phyloP scores from a whole-genome alignment of 2,888 invertebrate genomes.

The Tinea semifulvella region DNA sequence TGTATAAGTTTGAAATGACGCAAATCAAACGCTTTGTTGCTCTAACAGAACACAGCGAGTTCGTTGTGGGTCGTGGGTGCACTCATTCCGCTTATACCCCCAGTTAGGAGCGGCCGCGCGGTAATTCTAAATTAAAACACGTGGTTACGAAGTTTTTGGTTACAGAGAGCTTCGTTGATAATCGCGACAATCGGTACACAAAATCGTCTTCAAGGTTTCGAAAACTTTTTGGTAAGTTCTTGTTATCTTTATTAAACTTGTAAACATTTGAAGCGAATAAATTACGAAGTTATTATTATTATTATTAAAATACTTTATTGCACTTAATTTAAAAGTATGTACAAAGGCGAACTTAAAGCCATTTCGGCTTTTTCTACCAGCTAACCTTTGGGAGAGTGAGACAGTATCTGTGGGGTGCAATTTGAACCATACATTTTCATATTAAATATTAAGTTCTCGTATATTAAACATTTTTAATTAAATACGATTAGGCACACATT shows the following conservation, averaged over 20 bases:
- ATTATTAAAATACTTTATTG: too few species aligned
- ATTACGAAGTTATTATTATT: too few species aligned
- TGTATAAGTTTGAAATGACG: conserved; percentile 1
- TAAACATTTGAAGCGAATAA: not conserved
- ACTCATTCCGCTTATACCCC: conserved; percentile 5
- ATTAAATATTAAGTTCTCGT: not conserved
- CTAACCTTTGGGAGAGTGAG: too few species aligned
- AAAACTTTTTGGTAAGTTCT: conserved; percentile 3
- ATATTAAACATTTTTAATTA: conserved; percentile 4
- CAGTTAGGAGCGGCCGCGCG: conserved; percentile 1
- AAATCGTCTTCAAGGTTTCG: not conserved
- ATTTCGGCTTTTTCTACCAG: too few species aligned
- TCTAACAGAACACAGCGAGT: not conserved
- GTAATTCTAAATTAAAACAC: not conserved
- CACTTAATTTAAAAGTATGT: too few species aligned
- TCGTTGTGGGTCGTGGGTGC: conserved; percentile 1
- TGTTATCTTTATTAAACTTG: conserved; percentile 2
- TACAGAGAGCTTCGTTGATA: not conserved
- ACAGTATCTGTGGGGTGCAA: too few species aligned
- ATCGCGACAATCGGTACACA: not conserved
- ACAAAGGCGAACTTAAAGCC: too few species aligned
- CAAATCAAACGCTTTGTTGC: not conserved
- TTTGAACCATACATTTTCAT: too few species aligned
- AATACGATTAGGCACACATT: not conserved
- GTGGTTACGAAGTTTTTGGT: not conserved